Base-by-base conservation (phyloP, 1,140 invertebrate species). In the Chelonus insularis region DNA sequence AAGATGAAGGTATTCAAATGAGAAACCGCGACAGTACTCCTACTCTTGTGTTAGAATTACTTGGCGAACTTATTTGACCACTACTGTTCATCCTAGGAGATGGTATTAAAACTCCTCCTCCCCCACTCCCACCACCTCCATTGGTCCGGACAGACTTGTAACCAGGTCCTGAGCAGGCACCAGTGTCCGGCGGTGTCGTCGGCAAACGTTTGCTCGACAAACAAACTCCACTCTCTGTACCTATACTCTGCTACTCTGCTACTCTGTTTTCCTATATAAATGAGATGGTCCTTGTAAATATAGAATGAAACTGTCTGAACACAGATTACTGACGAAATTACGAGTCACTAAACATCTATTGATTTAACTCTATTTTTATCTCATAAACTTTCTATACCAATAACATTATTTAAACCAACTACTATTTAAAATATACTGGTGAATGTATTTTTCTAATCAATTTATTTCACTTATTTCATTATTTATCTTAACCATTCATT, bases 131-230 rank as follows among this genome's bases (percentile, higher is more conserved):
- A 50, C 62, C 59, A 41, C 45, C n/a, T n/a, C n/a, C 37, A 63
- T 66, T 79, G 76, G 67, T 73, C 69, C 71, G 66, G 75, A 78
- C 77, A 78, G 78, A 76, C 75, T 74, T 74, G 74, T 72, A 60
- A 75, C 70, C 71, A 64, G 68, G 32, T 48, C 25, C 25, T 51
- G 48, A 57, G 43, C 41, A 77, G 74, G 72, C 77, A 78, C 76
- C 79, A 78, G 76, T 79, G 79, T 81, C 77, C 79, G 69, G 75
- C 74, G 78, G 78, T 80, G 77, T 81, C 79, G 79, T 79, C 74
- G 76, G 75, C 79, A 80, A 81, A 81, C 79, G 79, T 81, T 81
- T 81, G 73, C 78, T 77, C 74, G 72, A 72, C 77, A 82, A 82
- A 81, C 78, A 80, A 80, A 79, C 78, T 78, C 73, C 64, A 73